These are phyloP conservation scores for Mythimna vitellina DNA, from an alignment of 2,888 invertebrate species.

Conservation along the genomic window DNA sequence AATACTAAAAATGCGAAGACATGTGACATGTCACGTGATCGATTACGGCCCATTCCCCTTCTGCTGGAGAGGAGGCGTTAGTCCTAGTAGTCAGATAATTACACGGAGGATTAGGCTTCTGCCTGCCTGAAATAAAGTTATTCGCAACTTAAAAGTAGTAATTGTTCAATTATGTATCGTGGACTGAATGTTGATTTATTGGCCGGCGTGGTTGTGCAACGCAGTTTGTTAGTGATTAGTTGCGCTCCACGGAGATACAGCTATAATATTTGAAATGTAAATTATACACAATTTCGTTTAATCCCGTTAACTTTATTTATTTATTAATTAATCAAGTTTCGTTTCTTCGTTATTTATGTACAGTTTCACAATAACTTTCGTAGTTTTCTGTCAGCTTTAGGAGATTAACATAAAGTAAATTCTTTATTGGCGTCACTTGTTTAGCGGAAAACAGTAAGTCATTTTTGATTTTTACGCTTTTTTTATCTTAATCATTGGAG, in stretches of 20 bases:
- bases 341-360: constrained; percentile 34
- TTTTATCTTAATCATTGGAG: background rate
- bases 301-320: constrained; percentile 39
- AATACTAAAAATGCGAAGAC: no score
- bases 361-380: constrained; percentile 30
- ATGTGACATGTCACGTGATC: no score
- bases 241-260: constrained; percentile 38
- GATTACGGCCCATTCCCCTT: no score
- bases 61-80: no score
- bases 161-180: constrained; percentile 54
- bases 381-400: constrained; percentile 14
- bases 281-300: constrained; percentile 49
- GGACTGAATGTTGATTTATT: constrained; percentile 51
- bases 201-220: constrained; percentile 24
- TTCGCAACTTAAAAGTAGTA: constrained; percentile 29
- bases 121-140: constrained; percentile 20
- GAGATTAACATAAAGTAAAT: constrained; percentile 15
- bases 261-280: constrained; percentile 55
- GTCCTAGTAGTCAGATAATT: no score
- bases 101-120: no score
- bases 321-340: constrained; percentile 44
- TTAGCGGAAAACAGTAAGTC: background rate
- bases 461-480: background rate
- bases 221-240: constrained; percentile 42
- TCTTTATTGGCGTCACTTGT: constrained; percentile 19